A percentile compares a stretch with the other conserved stretches of the same genome.
Evolutionary conservation across 1,140 invertebrate species (phyloP).

Genomic region (Drosophila arizonae): DNA sequence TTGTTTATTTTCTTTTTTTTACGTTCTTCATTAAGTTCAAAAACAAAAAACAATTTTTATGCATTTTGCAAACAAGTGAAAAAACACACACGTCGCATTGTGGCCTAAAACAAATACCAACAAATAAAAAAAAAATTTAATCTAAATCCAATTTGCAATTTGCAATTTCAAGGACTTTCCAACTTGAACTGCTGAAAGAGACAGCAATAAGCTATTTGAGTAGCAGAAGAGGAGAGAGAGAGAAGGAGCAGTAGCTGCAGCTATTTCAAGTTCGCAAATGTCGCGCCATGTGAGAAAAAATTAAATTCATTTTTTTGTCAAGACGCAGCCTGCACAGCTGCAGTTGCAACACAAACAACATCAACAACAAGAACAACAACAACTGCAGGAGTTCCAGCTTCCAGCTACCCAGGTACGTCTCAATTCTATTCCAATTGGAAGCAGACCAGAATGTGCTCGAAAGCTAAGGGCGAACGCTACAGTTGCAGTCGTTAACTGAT

Average conservation of each 20-base stretch:
- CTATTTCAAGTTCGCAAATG: constrained; percentile 30
- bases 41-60: constrained; percentile 6
- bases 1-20: constrained; percentile 19
- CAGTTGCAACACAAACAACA: constrained; percentile 6
- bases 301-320: background rate
- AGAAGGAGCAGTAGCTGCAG: constrained; percentile 2
- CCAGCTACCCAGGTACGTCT: constrained; percentile 31
- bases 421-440: constrained; percentile 2
- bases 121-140: background rate
- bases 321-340: background rate
- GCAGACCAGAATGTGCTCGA: constrained; percentile 15
- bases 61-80: background rate
- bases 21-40: constrained; percentile 7
- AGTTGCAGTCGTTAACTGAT: constrained; percentile 14
- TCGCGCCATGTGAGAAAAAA: constrained; percentile 44
- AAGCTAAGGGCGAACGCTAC: background rate
- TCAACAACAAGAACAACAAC: background rate
- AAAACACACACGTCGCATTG: background rate
- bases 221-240: background rate
- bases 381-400: constrained; percentile 2
- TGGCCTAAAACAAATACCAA: background rate
- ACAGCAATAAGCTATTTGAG: background rate
- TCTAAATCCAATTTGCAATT: no score
- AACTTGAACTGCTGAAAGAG: constrained; percentile 12
- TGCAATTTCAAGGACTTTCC: background rate